These are phyloP conservation scores for Drosophila incognita DNA, from an alignment of 2,888 invertebrate species.

Conservation along the genomic window DNA sequence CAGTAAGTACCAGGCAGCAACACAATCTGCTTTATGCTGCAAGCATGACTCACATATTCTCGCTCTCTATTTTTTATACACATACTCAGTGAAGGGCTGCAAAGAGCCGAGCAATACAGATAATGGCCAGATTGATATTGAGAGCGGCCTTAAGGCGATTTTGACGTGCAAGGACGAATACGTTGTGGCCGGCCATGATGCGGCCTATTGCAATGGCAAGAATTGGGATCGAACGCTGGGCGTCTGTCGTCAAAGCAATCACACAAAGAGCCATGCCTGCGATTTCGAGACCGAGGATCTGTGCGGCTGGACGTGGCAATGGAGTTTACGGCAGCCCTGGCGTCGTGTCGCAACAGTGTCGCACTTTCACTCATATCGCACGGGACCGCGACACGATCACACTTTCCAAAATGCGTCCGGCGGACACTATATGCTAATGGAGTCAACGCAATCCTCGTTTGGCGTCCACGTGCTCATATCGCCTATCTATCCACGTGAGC, in stretches of 20 bases:
- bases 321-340: conserved; percentile 90
- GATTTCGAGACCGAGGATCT: conserved; percentile 86
- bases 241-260: conserved; percentile 85
- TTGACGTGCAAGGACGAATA: conserved; percentile 89
- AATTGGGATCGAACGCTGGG: conserved; percentile 90
- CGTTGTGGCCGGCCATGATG: conserved; percentile 87
- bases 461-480: conserved; percentile 88
- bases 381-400: conserved; percentile 92
- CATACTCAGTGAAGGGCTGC: conserved; percentile 87
- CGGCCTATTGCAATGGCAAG: conserved; percentile 90
- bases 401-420: conserved; percentile 87
- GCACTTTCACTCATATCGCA: conserved; percentile 80
- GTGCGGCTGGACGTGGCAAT: conserved; percentile 92
- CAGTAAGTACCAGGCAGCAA: conserved; percentile 48
- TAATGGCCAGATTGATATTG: conserved; percentile 86
- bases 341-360: conserved; percentile 86
- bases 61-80: neutral
- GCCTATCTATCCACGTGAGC: conserved; percentile 87
- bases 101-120: conserved; percentile 81
- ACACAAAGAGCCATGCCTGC: conserved; percentile 62
- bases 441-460: conserved; percentile 83
- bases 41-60: conserved; percentile 13
- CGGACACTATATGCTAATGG: conserved; percentile 94
- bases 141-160: conserved; percentile 87
- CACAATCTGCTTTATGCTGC: neutral